A percentile compares a stretch with the other conserved stretches of the same genome.
Evolutionary conservation across 2,113 vertebrate genomes (phyloP).

Genomic region (Furnarius figulus): DNA sequence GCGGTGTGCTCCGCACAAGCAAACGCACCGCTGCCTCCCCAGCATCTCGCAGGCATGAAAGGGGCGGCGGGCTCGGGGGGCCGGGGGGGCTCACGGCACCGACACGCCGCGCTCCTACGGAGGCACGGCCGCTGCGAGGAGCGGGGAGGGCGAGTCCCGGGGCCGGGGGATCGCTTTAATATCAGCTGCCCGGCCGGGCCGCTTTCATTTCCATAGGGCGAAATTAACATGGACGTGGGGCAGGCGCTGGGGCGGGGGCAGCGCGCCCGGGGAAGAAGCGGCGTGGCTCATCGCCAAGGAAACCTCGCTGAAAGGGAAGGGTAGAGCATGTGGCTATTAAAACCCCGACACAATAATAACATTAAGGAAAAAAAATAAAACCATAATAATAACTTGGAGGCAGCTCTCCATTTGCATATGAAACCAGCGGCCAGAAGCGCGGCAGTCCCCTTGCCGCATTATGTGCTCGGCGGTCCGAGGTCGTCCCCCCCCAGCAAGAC

Average conservation of each 20-base stretch:
- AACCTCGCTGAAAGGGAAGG: slow-evolving; percentile 22
- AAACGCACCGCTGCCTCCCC: slow-evolving; percentile 9
- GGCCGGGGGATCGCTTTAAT: slow-evolving; percentile 25
- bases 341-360: slow-evolving; percentile 11
- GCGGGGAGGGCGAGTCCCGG: neutral
- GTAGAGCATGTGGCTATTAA: slow-evolving; percentile 30
- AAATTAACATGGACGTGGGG: neutral
- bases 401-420: slow-evolving; percentile 48
- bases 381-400: slow-evolving; percentile 46
- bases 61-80: neutral
- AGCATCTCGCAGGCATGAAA: neutral
- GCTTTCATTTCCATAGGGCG: slow-evolving; percentile 29
- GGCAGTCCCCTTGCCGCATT: slow-evolving; percentile 15
- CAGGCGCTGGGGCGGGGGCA: slow-evolving; percentile 19
- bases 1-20: slow-evolving; percentile 31
- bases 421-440: slow-evolving; percentile 34
- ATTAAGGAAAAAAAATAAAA: neutral
- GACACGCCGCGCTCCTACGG: neutral
- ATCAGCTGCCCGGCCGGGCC: neutral
- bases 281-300: slow-evolving; percentile 55
- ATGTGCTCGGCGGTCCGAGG: slow-evolving; percentile 1
- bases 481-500: neutral
- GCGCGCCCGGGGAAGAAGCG: neutral
- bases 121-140: neutral
- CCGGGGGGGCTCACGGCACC: neutral